Evolutionary conservation across 2,797 vertebrate genomes (phyloP).

Genomic region (Okamejei kenojei): DNA sequence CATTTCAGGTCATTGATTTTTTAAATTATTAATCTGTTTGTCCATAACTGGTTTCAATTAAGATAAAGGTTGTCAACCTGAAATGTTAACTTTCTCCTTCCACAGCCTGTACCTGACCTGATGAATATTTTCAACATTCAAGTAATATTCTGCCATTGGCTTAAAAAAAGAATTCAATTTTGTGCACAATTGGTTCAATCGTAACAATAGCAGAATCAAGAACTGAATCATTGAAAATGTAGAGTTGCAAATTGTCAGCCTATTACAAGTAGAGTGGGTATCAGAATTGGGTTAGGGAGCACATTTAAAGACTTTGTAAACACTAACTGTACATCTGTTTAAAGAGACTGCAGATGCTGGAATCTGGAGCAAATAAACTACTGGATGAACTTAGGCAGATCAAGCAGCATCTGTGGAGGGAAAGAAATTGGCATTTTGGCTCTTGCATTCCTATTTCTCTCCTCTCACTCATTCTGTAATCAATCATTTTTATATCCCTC

Average conservation of each 20-base stretch:
- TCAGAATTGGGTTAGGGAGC: neutral
- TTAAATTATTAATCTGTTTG: no score
- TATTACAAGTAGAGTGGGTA: neutral
- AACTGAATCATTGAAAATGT: neutral
- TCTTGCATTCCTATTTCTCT: neutral
- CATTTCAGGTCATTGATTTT: no score
- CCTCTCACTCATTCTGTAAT: neutral
- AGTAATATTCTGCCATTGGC: neutral
- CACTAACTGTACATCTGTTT: neutral
- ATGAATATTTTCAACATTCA: no score
- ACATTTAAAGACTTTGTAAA: neutral
- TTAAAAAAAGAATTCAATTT: neutral
- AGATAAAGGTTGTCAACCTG: no score
- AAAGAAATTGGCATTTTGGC: neutral
- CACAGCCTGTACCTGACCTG: no score
- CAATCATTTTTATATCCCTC: neutral
- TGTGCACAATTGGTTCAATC: neutral
- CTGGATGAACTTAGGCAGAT: no score
- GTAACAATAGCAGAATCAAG: neutral
- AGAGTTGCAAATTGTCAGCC: neutral
- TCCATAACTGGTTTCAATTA: no score
- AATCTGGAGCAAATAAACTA: no score
- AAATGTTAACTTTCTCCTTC: no score
- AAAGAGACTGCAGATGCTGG: no score
- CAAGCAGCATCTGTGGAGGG: no score